Conservation (phyloP, 1,140 invertebrate species). For the Trichonephila clavata region DNA sequence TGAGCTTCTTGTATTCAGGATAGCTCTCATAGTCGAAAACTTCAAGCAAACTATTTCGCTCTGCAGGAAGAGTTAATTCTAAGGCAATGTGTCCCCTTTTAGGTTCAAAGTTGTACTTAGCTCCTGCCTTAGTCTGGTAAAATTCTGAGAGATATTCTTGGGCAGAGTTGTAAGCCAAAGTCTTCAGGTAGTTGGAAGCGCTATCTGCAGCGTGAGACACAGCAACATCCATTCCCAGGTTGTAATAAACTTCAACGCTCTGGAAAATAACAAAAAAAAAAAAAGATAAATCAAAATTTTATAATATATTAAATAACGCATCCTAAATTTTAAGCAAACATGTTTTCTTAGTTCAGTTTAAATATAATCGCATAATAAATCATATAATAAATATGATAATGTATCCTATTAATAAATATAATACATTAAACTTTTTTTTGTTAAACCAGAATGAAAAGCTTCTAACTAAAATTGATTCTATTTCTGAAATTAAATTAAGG, state of each 20-base stretch:
- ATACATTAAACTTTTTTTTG: too few species aligned
- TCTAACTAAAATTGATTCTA: too few species aligned
- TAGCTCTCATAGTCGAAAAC: slow-evolving; percentile 65
- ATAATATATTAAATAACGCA: too few species aligned
- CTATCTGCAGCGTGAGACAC: not conserved
- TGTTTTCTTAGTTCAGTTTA: too few species aligned
- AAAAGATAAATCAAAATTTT: not conserved
- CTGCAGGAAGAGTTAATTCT: slow-evolving; percentile 60
- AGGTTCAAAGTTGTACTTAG: slow-evolving; percentile 64
- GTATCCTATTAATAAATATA: too few species aligned
- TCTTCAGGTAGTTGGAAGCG: slow-evolving; percentile 34
- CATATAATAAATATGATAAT: too few species aligned
- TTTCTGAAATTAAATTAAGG: too few species aligned
- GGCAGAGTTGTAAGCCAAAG: not conserved
- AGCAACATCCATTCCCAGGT: slow-evolving; percentile 54
- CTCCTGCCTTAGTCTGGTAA: slow-evolving; percentile 46
- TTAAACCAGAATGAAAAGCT: too few species aligned
- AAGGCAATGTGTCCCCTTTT: slow-evolving; percentile 57
- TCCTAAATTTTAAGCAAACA: too few species aligned
- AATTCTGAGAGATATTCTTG: slow-evolving; percentile 65
- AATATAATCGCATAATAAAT: too few species aligned
- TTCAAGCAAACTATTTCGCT: slow-evolving; percentile 43
- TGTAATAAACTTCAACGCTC: slow-evolving; percentile 62
- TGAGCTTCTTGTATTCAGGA: slow-evolving; percentile 68
- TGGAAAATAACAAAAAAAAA: not conserved